Conservation (phyloP, 2,888 invertebrate genomes). For the Brachycybe producta region DNA sequence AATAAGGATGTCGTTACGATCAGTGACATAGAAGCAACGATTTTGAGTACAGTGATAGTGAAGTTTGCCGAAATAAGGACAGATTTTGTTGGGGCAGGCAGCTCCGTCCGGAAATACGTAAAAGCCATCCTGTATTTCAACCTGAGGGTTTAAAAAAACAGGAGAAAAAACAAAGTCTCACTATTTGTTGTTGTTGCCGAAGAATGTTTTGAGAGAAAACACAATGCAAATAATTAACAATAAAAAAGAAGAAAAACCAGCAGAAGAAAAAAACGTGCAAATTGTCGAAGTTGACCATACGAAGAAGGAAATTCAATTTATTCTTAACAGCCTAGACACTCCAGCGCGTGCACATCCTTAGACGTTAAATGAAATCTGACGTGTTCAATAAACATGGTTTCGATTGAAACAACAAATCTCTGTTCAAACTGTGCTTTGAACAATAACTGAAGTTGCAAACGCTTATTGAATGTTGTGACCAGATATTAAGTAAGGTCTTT, state of each 20-base stretch:
- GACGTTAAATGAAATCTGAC: no score
- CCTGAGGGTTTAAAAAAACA: slow-evolving; percentile 20
- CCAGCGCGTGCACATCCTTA: no score
- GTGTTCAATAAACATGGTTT: no score
- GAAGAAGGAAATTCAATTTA: background rate
- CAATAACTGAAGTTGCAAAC: no score
- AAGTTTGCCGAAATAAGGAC: slow-evolving; percentile 51
- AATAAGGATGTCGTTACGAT: slow-evolving; percentile 60
- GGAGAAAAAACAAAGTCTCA: background rate
- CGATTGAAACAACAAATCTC: no score
- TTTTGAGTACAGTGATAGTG: slow-evolving; percentile 78
- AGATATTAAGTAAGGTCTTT: no score
- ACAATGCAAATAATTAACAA: background rate
- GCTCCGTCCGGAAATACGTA: slow-evolving; percentile 30
- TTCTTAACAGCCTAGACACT: background rate
- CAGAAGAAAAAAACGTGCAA: background rate
- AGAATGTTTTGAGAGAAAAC: background rate
- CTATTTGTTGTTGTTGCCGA: no score
- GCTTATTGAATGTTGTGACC: no score
- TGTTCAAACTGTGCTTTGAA: no score
- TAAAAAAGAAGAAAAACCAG: no score
- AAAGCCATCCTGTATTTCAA: slow-evolving; percentile 31
- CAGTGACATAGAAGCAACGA: slow-evolving; percentile 68
- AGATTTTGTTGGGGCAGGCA: slow-evolving; percentile 53
- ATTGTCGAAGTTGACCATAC: background rate